Conservation (phyloP, 1,140 invertebrate genomes). For the Laodelphax striatellus region DNA sequence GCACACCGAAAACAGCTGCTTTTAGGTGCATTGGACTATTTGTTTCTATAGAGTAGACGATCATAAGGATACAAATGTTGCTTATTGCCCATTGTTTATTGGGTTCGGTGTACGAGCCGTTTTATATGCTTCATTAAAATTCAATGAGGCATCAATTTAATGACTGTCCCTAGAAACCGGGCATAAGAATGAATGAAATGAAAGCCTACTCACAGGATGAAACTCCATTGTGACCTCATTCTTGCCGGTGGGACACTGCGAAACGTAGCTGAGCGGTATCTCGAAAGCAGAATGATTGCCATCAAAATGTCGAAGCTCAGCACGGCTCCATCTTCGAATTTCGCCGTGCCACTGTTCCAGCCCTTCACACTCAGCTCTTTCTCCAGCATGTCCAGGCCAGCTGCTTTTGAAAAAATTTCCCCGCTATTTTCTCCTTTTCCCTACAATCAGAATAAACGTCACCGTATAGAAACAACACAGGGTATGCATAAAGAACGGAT, state of each 20-base stretch:
- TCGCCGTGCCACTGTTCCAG: slow-evolving; percentile 98
- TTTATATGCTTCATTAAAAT: no score
- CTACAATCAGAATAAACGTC: slow-evolving; percentile 28
- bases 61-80: no score
- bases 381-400: slow-evolving; percentile 75
- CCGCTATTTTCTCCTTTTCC: slow-evolving; percentile 75
- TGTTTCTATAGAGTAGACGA: no score
- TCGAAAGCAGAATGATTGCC: slow-evolving; percentile 87
- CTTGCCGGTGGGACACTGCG: slow-evolving; percentile 92
- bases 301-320: slow-evolving; percentile 89
- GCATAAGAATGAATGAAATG: no score
- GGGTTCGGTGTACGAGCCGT: no score
- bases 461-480: no score
- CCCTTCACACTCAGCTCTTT: slow-evolving; percentile 92
- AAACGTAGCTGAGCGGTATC: slow-evolving; percentile 90
- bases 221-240: slow-evolving; percentile 98
- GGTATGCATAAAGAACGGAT: no score
- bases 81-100: no score
- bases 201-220: slow-evolving; percentile 56
- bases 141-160: no score
- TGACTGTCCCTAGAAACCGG: no score
- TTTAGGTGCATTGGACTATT: no score
- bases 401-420: slow-evolving; percentile 75
- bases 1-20: no score
- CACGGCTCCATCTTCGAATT: slow-evolving; percentile 85